phyloP scores from a whole-genome alignment of 2,797 vertebrate species.

The Esox masquinongy region DNA sequence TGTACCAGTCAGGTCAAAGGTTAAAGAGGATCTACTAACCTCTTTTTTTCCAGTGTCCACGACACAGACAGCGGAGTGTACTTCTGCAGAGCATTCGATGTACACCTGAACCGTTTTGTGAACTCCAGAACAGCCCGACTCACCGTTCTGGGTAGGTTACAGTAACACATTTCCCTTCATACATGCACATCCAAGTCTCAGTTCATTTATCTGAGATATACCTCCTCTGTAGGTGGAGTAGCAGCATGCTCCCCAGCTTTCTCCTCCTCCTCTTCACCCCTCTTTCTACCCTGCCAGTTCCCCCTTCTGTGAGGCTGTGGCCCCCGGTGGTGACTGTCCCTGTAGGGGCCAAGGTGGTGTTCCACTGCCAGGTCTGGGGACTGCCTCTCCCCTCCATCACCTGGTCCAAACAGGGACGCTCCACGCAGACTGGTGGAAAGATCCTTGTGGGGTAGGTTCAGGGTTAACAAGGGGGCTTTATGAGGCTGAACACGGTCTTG shows the following conservation, averaged over 20 bases:
- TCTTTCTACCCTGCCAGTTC: conserved; percentile 51
- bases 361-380: conserved; percentile 75
- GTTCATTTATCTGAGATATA: not conserved
- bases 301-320: conserved; percentile 70
- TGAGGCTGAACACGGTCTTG: not conserved
- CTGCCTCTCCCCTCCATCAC: conserved; percentile 69
- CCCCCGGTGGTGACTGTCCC: conserved; percentile 66
- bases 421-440: conserved; percentile 74
- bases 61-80: conserved; percentile 70
- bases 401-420: conserved; percentile 73
- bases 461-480: not conserved
- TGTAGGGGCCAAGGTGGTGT: conserved; percentile 63
- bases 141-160: conserved; percentile 67
- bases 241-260: not conserved
- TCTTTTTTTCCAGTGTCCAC: conserved; percentile 60
- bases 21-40: not conserved
- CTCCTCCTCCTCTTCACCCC: not conserved
- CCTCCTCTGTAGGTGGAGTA: not conserved
- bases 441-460: conserved; percentile 61
- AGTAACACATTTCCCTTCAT: not conserved
- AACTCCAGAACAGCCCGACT: conserved; percentile 66
- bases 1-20: not conserved
- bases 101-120: conserved; percentile 64
- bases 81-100: conserved; percentile 76
- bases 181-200: not conserved